phyloP scores from a whole-genome alignment of 2,797 vertebrate genomes.

The Moxostoma hubbsi region DNA sequence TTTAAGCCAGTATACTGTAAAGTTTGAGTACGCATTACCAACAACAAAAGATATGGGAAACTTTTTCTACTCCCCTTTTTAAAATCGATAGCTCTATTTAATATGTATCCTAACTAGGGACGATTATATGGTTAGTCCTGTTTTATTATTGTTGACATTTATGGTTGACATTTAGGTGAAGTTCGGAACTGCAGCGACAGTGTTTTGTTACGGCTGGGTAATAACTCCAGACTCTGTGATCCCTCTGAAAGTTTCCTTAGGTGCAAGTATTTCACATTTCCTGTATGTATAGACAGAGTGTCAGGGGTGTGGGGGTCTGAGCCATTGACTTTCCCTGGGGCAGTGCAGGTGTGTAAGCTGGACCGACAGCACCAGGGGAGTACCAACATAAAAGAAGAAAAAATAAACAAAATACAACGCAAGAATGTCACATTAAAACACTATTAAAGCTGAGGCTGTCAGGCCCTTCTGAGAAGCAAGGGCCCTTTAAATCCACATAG shows the following conservation, averaged over 20 bases:
- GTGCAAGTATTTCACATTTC: slow-evolving; percentile 60
- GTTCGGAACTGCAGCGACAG: slow-evolving; percentile 17
- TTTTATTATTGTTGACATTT: too few species aligned
- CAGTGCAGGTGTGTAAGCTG: slow-evolving; percentile 56
- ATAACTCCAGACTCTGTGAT: slow-evolving; percentile 65
- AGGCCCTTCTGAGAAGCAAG: slow-evolving; percentile 35
- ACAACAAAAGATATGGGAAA: too few species aligned
- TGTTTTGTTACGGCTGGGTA: slow-evolving; percentile 53
- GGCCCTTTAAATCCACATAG: slow-evolving; percentile 53
- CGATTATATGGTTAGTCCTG: too few species aligned
- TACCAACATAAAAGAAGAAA: slow-evolving; percentile 51
- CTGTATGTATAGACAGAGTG: slow-evolving; percentile 45
- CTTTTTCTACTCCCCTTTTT: too few species aligned
- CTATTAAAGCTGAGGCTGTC: slow-evolving; percentile 43
- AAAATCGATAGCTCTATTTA: too few species aligned
- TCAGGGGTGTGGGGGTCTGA: slow-evolving; percentile 49
- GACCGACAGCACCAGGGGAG: slow-evolving; percentile 49
- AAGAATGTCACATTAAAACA: slow-evolving; percentile 55
- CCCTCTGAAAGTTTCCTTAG: slow-evolving; percentile 60
- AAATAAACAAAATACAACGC: slow-evolving; percentile 62
- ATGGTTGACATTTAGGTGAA: slow-evolving; percentile 22
- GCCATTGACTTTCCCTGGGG: slow-evolving; percentile 50
- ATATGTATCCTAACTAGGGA: too few species aligned
- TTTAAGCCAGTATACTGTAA: too few species aligned
- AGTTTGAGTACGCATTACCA: too few species aligned